Evolutionary conservation across 1,140 invertebrate species (phyloP), one percentile per base, ranked within the genome.

Genomic region (Papilio xuthus): DNA sequence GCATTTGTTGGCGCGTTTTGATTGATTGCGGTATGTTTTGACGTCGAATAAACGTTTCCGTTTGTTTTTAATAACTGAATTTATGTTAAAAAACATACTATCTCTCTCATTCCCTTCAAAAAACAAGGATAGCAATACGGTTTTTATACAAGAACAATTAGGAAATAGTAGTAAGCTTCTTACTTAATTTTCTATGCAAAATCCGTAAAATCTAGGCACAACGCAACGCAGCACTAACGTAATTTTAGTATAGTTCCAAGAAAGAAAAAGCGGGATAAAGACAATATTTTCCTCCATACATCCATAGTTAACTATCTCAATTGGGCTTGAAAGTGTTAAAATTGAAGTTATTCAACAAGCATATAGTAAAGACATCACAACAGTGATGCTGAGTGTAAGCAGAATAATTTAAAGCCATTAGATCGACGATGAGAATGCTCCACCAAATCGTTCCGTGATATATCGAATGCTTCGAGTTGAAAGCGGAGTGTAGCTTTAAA

Each of bases 401-500:
- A 23, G 12, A 63, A 32, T 28, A 63, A 63, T 70, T 41, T 70
- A 18, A 72, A 47, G 41, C 47, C 41, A 42, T 72, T 41, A 44
- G 10, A 8, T 72, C 26, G 42, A 4, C 20, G 41, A 72, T 72
- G 18, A 42, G 12, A 72, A 41, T 42, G 41, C 20, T 47, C 37
- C 42, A 72, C 41, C 20, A 63, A 63, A 63, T 63, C 60, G 60
- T 63, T 63, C 26, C 37, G 41, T 44, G 70, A 72, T 47, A 44
- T 72, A 72, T 72, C 18, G 42, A 72, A 26, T 47, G 18, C 70
- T 72, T 7, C 9, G 42, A 70, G 67, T 72, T 42, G 37, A 41
- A 20, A 44, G 41, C 70, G 37, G 15, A 26, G 70, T 72, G 70
- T 72, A 47, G 70, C 41, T 15, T 72, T 47, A 72, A 72, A 72